Base-by-base conservation (phyloP, 2,888 invertebrate species). In the Drosophila diplacantha region DNA sequence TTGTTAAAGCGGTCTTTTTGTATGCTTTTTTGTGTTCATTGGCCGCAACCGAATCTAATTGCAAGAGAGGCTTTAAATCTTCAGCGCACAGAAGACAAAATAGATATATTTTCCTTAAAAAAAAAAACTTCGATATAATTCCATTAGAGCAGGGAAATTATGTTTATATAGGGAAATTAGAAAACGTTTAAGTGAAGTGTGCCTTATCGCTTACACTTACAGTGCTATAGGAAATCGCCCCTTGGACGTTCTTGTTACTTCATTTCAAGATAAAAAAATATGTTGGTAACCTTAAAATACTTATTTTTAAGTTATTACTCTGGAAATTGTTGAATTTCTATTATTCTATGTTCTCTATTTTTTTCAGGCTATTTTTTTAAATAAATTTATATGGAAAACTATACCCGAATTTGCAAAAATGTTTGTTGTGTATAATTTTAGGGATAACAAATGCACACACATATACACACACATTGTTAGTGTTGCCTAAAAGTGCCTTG, bases 21-120 rank as follows among this genome's bases (percentile, higher is more conserved):
- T 60, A 34, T 49, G 41, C 11, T 14, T 49, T 49, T 63, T 43
- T 26, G 29, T 66, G 63, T 47, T 58, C 69, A 61, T 47, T 59
- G 59, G 63, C 73, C 60, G 52, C 39, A 74, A 63, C 80, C 80
- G 76, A 47, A 72, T 72, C 80, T 81, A 77, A 77, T 79, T 81
- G 76, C 67, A 63, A 35, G 41, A 68, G 75, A 74, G 72, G 66
- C 20, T 32, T 35, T 14, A 77, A 70, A 63, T 53, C 58, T 74
- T 54, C 58, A 56, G 55, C 59, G 54, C 43, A 55, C 52, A 35
- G 20, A 32, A 31, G 35, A 59, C 14, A 8, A 31, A 31, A 35
- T 24, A 12, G 0, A 43, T 26, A 5, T 41, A n/a, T 26, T 29
- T 18, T 14, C 2, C 18, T 29, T 7, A 3, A 51, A 12, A 12